These are phyloP conservation scores for Luscinia luscinia DNA, from an alignment of 2,797 vertebrate genomes.

Conservation along the genomic window DNA sequence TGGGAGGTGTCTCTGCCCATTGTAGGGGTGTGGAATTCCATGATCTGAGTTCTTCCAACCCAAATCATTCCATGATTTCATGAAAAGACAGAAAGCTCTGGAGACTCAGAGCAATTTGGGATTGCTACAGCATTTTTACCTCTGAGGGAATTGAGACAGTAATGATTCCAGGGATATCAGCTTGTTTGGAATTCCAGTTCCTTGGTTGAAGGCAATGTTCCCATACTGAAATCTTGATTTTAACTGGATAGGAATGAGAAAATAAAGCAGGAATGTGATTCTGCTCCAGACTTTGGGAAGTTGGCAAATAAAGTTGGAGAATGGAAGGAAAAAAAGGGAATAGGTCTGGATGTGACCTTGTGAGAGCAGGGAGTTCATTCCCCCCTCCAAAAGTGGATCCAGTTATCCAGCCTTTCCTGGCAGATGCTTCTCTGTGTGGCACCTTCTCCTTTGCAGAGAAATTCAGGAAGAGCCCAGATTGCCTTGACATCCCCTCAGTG, in stretches of 20 bases:
- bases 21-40: background rate
- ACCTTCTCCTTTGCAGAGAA: background rate
- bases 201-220: background rate
- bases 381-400: background rate
- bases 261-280: background rate
- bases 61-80: background rate
- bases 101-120: background rate
- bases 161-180: background rate
- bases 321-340: background rate
- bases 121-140: background rate
- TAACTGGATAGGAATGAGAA: background rate
- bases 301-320: background rate
- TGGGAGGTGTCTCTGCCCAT: fast-evolving
- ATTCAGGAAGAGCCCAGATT: background rate
- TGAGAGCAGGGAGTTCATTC: background rate
- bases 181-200: background rate
- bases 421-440: background rate
- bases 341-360: background rate
- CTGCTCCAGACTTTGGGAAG: background rate
- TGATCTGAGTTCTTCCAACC: background rate
- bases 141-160: fast-evolving
- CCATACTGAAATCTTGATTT: background rate
- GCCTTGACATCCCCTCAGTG: background rate
- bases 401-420: background rate
- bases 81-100: background rate